Percentiles rank a stretch among this genome's conserved stretches.
These are phyloP conservation scores for Bombus affinis DNA, from an alignment of 1,140 invertebrate species.

Conservation along the genomic window DNA sequence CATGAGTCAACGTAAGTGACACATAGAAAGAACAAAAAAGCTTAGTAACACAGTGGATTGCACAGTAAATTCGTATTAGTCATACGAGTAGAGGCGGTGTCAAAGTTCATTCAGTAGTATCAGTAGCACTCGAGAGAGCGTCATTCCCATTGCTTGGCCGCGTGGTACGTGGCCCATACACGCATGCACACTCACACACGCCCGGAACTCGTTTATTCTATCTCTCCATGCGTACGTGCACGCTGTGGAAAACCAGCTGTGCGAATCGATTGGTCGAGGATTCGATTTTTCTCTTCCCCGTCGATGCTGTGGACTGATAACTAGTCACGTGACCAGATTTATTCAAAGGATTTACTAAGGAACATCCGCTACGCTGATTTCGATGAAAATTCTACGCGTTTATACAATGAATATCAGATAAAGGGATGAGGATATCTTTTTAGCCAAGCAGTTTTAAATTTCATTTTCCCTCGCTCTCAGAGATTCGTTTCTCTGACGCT, in stretches of 20 bases:
- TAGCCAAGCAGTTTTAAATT: not conserved
- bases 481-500: not conserved
- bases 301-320: slow-evolving; percentile 50
- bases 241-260: slow-evolving; percentile 64
- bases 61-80: slow-evolving; percentile 8
- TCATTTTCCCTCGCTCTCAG: not conserved
- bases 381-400: not conserved
- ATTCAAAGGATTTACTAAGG: slow-evolving; percentile 43
- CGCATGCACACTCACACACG: not conserved
- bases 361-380: slow-evolving; percentile 21
- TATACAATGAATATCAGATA: not conserved
- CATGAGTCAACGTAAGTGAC: not conserved
- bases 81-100: not conserved
- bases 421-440: not conserved
- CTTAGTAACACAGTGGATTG: not conserved
- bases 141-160: slow-evolving; percentile 37
- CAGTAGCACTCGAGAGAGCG: slow-evolving; percentile 1
- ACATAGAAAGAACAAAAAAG: too few relatives aligned
- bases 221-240: slow-evolving; percentile 37
- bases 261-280: slow-evolving; percentile 60
- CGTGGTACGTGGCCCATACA: slow-evolving; percentile 13
- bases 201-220: slow-evolving; percentile 33
- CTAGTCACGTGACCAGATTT: slow-evolving; percentile 51
- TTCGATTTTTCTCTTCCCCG: slow-evolving; percentile 55
- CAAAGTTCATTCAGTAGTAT: slow-evolving; percentile 21